Conservation (phyloP, 2,113 vertebrate genomes). For the Lepus timidus region DNA sequence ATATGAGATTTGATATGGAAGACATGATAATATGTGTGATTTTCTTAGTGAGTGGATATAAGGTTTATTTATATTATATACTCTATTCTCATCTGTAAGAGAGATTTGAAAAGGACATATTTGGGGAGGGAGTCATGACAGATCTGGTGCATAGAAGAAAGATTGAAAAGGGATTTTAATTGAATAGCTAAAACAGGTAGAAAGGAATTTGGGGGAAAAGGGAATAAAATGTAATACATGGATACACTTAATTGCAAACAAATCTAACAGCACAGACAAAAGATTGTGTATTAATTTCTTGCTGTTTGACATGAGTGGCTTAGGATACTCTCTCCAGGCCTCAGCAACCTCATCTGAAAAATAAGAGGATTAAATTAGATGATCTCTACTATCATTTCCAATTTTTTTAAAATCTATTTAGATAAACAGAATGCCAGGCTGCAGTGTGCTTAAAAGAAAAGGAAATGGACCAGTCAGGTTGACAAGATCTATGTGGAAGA, state of each 20-base stretch:
- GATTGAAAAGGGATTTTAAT: neutral
- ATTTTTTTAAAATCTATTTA: conserved; percentile 51
- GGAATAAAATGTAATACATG: neutral
- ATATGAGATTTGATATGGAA: conserved; percentile 56
- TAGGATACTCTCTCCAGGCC: neutral
- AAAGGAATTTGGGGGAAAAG: neutral
- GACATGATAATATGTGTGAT: conserved; percentile 58
- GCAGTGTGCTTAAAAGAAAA: conserved; percentile 52
- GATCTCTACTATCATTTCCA: conserved; percentile 53
- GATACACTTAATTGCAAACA: conserved; percentile 22
- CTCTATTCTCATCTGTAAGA: conserved; percentile 7
- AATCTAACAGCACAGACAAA: neutral
- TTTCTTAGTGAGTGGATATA: conserved; percentile 67
- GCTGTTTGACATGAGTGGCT: neutral
- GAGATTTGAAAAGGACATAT: conserved; percentile 69
- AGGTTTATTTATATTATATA: conserved; percentile 64
- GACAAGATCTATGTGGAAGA: conserved; percentile 59
- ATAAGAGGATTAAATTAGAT: conserved; percentile 51
- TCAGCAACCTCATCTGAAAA: conserved; percentile 28
- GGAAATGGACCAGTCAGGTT: neutral
- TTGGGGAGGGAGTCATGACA: neutral
- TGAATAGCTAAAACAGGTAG: neutral
- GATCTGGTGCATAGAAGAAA: neutral
- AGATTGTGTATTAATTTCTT: conserved; percentile 23
- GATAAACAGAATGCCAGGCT: conserved; percentile 48